Evolutionary conservation across 53 echinoderm and acorn worm species (phyloP).

Genomic region (Arbacia lixula): DNA sequence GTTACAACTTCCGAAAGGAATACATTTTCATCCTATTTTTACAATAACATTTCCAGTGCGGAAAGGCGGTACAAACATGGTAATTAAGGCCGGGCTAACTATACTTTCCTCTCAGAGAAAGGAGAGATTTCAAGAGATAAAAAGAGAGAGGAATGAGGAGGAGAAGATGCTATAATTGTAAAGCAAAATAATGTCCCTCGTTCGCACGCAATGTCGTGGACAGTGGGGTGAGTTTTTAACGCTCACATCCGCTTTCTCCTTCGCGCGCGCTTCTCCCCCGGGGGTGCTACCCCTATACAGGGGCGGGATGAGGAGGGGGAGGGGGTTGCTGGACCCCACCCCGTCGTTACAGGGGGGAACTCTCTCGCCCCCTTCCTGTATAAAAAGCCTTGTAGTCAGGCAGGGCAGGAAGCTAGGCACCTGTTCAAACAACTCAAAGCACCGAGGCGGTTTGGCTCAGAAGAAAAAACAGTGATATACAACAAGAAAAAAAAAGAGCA

Average conservation of each 20-base stretch:
- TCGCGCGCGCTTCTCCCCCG: not conserved
- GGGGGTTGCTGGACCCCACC: slow-evolving; percentile 1
- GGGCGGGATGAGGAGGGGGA: too few relatives aligned
- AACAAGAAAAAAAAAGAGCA: too few relatives aligned
- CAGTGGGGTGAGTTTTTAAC: not conserved
- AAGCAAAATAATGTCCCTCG: too few relatives aligned
- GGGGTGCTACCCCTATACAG: not conserved
- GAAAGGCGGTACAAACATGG: too few relatives aligned
- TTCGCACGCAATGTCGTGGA: not conserved
- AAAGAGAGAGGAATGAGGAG: not conserved
- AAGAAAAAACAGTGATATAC: too few relatives aligned
- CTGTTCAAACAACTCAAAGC: slow-evolving; percentile 13
- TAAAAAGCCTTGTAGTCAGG: not conserved
- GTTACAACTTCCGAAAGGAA: too few relatives aligned
- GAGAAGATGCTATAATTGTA: not conserved
- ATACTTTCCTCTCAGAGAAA: too few relatives aligned
- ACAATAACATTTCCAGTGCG: too few relatives aligned
- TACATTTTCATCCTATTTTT: too few relatives aligned
- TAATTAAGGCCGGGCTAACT: too few relatives aligned
- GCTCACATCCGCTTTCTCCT: not conserved
- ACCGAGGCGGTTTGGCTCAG: not conserved
- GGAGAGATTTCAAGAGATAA: too few relatives aligned
- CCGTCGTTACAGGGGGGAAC: not conserved
- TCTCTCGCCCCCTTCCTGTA: slow-evolving; percentile 10
- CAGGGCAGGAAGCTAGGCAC: slow-evolving; percentile 30